phyloP scores from a whole-genome alignment of 2,797 vertebrate species.

The Falco rusticolus region DNA sequence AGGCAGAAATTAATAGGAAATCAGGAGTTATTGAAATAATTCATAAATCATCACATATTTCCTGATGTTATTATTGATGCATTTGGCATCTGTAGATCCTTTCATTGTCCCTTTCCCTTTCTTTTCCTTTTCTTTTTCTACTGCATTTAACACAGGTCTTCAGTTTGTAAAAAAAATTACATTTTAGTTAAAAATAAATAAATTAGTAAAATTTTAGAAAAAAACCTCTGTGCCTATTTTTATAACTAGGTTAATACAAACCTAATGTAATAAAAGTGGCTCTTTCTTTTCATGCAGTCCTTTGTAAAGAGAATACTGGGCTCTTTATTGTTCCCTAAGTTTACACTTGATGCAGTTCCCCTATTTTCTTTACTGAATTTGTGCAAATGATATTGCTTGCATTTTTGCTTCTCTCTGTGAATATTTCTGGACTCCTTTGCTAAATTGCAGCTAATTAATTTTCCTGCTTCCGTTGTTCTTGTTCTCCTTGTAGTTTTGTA shows the following conservation, averaged over 20 bases:
- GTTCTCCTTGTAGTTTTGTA: not conserved
- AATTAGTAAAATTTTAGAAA: not conserved
- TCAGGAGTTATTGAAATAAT: not conserved
- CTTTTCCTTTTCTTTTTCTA: not conserved
- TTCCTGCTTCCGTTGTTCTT: not conserved
- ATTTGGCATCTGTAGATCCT: not conserved
- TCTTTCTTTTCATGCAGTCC: not conserved
- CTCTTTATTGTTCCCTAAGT: not conserved
- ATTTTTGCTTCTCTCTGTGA: not conserved
- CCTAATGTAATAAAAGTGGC: not conserved
- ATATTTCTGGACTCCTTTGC: not conserved
- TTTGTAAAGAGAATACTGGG: not conserved
- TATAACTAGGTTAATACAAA: not conserved
- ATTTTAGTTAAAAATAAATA: not conserved
- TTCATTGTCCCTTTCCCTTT: not conserved
- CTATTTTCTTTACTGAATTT: not conserved
- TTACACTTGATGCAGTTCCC: not conserved
- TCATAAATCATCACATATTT: not conserved
- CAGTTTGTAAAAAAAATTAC: not conserved
- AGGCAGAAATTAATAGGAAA: not conserved
- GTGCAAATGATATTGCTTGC: not conserved
- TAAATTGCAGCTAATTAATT: not conserved
- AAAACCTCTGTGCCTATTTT: not conserved
- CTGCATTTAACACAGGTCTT: not conserved
- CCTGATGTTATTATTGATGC: not conserved